Base-by-base conservation (phyloP, 2,113 vertebrate species). In the Siniperca knerii region DNA sequence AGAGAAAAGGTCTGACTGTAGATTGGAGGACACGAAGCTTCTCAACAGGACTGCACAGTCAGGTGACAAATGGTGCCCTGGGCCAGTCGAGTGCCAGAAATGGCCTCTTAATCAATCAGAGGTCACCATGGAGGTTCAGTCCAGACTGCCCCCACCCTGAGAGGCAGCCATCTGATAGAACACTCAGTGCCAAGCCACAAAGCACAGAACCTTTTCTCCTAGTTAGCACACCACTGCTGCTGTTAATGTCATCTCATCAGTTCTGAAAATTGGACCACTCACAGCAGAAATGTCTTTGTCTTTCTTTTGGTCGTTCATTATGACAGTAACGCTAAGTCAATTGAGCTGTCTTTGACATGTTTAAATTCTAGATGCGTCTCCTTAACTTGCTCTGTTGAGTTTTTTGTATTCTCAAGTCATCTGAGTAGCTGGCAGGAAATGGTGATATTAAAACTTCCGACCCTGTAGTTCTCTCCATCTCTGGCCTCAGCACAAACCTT, bases 71-170 rank as follows among this genome's bases (percentile, higher is more conserved):
- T 93, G 93, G 87, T 93, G 88, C 84, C 85, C 81, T 58, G 52
- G 89, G 82, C 91, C 87, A 87, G 85, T 69, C 60, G 21, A 90
- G 93, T 83, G 90, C 82, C 93, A 94, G 88, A 89, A 92, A 89
- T 77, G 88, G 89, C 90, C 93, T 94, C 90, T 94, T 94, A 93
- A 94, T 95, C 93, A 95, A 94, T 94, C 94, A 94, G 92, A 89
- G 94, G 91, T 95, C 93, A 90, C 68, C 55, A 50, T 66, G 85
- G 84, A 87, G 90, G 67, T 83, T 89, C 76, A 50, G 78, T 79
- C 84, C 92, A 91, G 93, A 93, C 81, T 81, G 78, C 77, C 73
- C 84, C 87, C 90, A 73, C 87, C 89, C 83, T 81, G 86, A 90
- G 91, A 91, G 89, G 84, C 72, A 68, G 79, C 90, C 94, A 92